phyloP scores from a whole-genome alignment of 2,797 vertebrate genomes.

The Miichthys miiuy region DNA sequence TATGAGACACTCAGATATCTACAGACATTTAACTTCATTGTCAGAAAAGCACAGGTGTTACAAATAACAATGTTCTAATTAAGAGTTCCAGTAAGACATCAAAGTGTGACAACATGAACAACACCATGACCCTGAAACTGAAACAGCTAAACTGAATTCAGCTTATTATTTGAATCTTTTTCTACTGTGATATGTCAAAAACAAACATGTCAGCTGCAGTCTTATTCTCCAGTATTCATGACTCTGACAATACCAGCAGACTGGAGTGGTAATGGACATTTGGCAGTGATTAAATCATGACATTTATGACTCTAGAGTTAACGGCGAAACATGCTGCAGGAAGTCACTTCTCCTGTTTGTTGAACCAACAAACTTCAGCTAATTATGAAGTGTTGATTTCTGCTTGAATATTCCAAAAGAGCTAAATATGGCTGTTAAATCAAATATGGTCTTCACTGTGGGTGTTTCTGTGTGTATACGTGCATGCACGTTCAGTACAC shows the following conservation, averaged over 20 bases:
- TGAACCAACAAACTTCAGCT: neutral
- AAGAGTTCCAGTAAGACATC: neutral
- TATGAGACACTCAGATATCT: neutral
- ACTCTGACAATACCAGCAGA: neutral
- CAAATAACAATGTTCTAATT: neutral
- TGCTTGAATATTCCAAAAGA: neutral
- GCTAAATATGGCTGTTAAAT: neutral
- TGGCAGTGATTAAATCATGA: slow-evolving; percentile 16
- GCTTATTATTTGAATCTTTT: neutral
- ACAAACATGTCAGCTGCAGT: neutral
- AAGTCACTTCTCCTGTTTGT: slow-evolving; percentile 1
- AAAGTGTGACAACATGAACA: no score
- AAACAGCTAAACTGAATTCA: neutral
- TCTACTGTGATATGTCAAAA: neutral
- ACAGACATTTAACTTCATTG: no score
- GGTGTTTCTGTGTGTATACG: slow-evolving; percentile 17
- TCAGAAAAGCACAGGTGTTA: neutral
- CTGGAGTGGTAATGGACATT: slow-evolving; percentile 11
- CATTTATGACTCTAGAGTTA: neutral
- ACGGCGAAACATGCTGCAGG: neutral
- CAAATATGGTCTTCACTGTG: neutral
- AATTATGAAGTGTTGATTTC: slow-evolving; percentile 24
- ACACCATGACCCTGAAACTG: neutral
- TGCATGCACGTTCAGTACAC: no score
- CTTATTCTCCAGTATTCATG: no score